Evolutionary conservation across 2,888 invertebrate genomes (phyloP).

Genomic region (Rhopalosiphum nymphaeae): DNA sequence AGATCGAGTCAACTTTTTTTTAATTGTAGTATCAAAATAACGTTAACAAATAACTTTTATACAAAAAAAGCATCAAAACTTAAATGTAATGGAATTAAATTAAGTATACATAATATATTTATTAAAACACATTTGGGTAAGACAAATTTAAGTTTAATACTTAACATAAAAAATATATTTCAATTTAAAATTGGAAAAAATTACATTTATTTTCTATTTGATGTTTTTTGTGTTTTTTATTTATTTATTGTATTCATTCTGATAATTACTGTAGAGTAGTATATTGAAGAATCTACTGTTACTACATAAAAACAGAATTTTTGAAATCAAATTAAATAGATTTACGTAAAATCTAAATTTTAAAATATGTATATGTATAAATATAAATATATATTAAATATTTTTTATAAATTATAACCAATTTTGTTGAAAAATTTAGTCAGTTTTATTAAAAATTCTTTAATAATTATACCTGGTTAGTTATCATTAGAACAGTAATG

Average conservation of each 20-base stretch:
- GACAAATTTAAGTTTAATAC: background rate
- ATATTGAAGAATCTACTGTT: background rate
- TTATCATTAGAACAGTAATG: background rate
- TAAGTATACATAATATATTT: background rate
- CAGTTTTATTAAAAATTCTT: background rate
- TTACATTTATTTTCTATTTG: no score
- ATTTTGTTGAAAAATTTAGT: background rate
- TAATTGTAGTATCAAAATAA: constrained; percentile 18
- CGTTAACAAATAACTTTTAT: background rate
- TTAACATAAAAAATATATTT: background rate
- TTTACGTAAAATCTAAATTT: background rate
- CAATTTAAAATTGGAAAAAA: background rate
- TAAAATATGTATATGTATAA: background rate
- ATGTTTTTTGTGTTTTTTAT: no score
- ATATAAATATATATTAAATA: no score
- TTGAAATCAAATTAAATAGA: background rate
- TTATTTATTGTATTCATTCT: no score
- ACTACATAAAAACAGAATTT: background rate
- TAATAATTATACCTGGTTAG: background rate
- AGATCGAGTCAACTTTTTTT: constrained; percentile 25
- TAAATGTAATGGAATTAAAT: background rate
- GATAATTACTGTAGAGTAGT: no score
- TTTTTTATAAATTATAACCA: background rate
- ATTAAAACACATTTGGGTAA: background rate
- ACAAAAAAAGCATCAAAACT: background rate